Conservation (phyloP, 2,888 invertebrate genomes). For the Phaonia tiefii region DNA sequence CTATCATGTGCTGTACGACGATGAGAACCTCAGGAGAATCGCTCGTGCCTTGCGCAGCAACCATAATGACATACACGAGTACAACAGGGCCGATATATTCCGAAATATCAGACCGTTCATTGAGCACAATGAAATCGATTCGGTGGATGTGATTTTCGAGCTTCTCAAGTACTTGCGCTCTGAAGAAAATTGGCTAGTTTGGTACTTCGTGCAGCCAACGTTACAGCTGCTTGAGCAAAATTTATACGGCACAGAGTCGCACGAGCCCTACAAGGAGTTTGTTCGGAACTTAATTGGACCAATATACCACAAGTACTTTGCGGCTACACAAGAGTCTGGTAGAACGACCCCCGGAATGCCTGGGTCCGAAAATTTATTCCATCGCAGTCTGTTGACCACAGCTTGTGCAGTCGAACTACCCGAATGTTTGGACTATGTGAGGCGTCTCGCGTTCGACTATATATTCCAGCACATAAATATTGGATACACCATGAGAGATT, state of each 20-base stretch:
- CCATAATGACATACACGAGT: constrained; percentile 85
- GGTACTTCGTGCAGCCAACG: constrained; percentile 82
- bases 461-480: constrained; percentile 71
- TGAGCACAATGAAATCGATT: constrained; percentile 83
- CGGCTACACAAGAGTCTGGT: constrained; percentile 32
- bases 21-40: constrained; percentile 84
- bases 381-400: constrained; percentile 70
- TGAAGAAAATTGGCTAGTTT: constrained; percentile 86
- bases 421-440: constrained; percentile 75
- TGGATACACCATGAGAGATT: constrained; percentile 65
- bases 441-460: constrained; percentile 70
- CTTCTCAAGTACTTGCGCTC: constrained; percentile 83
- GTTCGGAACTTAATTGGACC: constrained; percentile 72
- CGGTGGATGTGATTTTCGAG: constrained; percentile 81
- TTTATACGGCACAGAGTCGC: constrained; percentile 71
- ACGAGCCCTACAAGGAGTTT: constrained; percentile 73
- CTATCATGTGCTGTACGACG: constrained; percentile 87
- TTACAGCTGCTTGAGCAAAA: constrained; percentile 70
- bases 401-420: constrained; percentile 74
- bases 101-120: constrained; percentile 86
- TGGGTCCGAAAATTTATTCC: constrained; percentile 58
- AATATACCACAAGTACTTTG: constrained; percentile 69
- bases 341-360: constrained; percentile 52
- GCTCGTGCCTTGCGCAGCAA: constrained; percentile 84
- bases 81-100: constrained; percentile 91